Base-by-base conservation (phyloP, 2,888 invertebrate species). In the Tineola bisselliella region DNA sequence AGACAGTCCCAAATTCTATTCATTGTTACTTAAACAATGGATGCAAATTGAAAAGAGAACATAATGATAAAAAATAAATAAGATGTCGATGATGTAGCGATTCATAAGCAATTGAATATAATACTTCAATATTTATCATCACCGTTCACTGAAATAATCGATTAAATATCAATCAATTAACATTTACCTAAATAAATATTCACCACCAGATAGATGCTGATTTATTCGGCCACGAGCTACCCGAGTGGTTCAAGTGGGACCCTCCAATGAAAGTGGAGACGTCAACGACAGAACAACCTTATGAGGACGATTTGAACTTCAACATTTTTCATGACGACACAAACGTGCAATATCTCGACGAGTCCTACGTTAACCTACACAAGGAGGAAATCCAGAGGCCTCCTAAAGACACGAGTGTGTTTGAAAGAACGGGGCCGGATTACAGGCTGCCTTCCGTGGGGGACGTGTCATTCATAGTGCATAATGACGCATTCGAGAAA, bases 401-500 rank as follows among this genome's bases (percentile, higher is more conserved):
- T 48, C 69, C 76, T 6, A 86, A 84, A 65, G 84, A 84, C 30
- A 48, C 17, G 54, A 80, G 67, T 25, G 54, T 25, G 54, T 81
- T 77, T 64, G 84, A 83, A 67, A 73, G 86, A 65, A 79, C 77
- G 52, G 86, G 79, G 12, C 81, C 84, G 33, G 86, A 86, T 66
- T 81, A 76, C 64, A 73, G 86, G 65, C 70, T 81, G 68, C 77
- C 81, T 38, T 79, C 84, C 13, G 79, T 82, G 44, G 84, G 82
- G 11, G 83, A 80, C 66, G 82, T 91, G 69, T 89, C 91, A 65
- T 86, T 90, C 66, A 90, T 90, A 68, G 90, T 92, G 67, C 88
- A 87, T 63, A 87, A 87, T 65, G 89, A 89, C 68, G 90, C 89
- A 62, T 92, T 92, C 74, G 89, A 89, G 74, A 88, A 89, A 43